These are phyloP conservation scores for Hemithea aestivaria DNA, from an alignment of 2,888 invertebrate genomes.

Conservation along the genomic window DNA sequence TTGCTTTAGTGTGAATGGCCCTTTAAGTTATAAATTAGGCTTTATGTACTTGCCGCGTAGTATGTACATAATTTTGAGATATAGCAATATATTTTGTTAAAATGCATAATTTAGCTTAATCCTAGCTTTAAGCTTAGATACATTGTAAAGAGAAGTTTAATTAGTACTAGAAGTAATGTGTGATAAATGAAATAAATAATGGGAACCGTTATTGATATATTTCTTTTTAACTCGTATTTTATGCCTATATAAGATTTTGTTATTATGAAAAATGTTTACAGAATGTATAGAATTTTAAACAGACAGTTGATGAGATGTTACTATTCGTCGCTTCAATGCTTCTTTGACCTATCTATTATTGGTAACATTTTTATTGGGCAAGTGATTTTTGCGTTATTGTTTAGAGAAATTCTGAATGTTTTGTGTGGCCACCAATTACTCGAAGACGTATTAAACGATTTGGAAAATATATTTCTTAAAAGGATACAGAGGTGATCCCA, in stretches of 20 bases:
- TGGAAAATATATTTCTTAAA: too few species aligned
- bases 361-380: too few species aligned
- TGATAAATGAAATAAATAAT: slow-evolving; percentile 26
- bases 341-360: too few species aligned
- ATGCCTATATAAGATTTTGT: slow-evolving; percentile 36
- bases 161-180: slow-evolving; percentile 34
- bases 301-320: slow-evolving; percentile 65
- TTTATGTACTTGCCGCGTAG: slow-evolving; percentile 34
- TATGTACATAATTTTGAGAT: slow-evolving; percentile 9
- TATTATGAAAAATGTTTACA: slow-evolving; percentile 32
- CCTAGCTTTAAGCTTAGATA: slow-evolving; percentile 63
- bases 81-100: slow-evolving; percentile 54
- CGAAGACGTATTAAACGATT: too few species aligned
- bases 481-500: too few species aligned
- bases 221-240: slow-evolving; percentile 55
- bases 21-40: slow-evolving; percentile 24
- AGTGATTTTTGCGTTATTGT: too few species aligned
- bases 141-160: slow-evolving; percentile 7
- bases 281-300: slow-evolving; percentile 56
- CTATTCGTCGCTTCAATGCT: too few species aligned
- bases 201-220: slow-evolving; percentile 47
- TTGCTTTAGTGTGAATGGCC: too few species aligned
- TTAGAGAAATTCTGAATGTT: too few species aligned
- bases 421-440: too few species aligned
- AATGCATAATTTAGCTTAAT: slow-evolving; percentile 72